Base-by-base conservation (phyloP, 2,797 vertebrate genomes). In the Acanthiza pusilla region DNA sequence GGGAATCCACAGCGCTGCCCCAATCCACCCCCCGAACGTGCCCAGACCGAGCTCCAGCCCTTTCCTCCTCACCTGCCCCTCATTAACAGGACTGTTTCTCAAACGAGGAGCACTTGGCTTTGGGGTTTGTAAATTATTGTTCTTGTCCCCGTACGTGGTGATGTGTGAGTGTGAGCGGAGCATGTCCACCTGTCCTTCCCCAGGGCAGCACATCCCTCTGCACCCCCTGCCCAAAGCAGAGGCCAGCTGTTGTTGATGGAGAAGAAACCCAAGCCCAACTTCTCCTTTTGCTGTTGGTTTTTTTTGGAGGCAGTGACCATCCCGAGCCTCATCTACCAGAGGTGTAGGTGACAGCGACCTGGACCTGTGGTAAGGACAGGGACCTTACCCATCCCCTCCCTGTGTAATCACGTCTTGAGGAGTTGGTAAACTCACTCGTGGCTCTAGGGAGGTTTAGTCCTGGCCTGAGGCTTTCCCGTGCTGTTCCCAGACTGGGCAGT, bases 181-280 rank as follows among this genome's bases (percentile, higher is more conserved):
- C 0, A 0, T 15, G 36, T 61, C 58, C 0, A 1, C 12, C 16
- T 0, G 0, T 63, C 61, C 75, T 62, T 60, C 23, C 36, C 63
- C 0, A 1, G 29, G 29, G 83, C 13, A 63, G 67, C 2, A 0
- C 43, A 13, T 70, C 53, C 45, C 63, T 45, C 14, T 2, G 2
- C 42, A 16, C 3, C 5, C 57, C 25, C 22, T 25, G 42, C 53
- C 42, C 5, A 0, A 47, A 53, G 63, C 12, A 4, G 23, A 53
- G 45, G 6, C 36, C 4, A 0, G 0, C 0, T 10, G 2, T 1
- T 15, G 11, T 2, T 1, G 51, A 11, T 23, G 32, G 34, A 43
- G 30, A 5, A 51, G 23, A 42, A 80, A 26, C 19, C 16, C 11
- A n/a, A 21, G 0, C 22, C 57, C 19, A 23, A 1, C 21, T 80